Percentiles rank a stretch among this genome's conserved stretches.
Conservation (phyloP, 2,888 invertebrate genomes). For the Rhagonycha fulva region DNA sequence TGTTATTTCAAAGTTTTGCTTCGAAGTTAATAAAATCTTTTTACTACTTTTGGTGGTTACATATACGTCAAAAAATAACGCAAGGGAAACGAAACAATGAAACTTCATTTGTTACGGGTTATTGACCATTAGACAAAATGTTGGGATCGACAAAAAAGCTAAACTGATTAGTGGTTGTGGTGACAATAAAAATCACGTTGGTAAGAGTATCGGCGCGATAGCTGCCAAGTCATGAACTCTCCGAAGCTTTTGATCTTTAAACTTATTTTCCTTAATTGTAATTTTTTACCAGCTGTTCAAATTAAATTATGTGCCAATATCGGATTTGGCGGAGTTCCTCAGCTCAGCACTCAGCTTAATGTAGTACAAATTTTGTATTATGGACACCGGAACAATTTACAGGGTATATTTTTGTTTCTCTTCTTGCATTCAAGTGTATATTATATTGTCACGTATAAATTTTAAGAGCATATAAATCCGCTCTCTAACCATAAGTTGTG, state of each 20-base stretch:
- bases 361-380: too few species aligned
- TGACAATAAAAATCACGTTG: neutral
- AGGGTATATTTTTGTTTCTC: too few species aligned
- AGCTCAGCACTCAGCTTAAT: neutral
- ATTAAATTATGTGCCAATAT: too few species aligned
- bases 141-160: neutral
- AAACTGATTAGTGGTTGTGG: neutral
- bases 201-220: neutral
- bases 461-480: too few species aligned
- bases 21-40: constrained; percentile 9
- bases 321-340: neutral
- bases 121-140: neutral
- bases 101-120: neutral
- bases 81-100: neutral
- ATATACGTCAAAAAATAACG: neutral
- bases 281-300: neutral
- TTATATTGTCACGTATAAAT: too few species aligned
- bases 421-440: too few species aligned
- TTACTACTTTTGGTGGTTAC: neutral
- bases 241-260: neutral
- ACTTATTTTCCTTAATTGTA: neutral
- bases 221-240: neutral
- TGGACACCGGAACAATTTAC: too few species aligned
- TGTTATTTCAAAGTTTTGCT: constrained; percentile 8
- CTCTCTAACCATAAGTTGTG: too few species aligned